These are phyloP conservation scores for Agrochola lychnidis DNA, from an alignment of 2,888 invertebrate genomes.

Conservation along the genomic window DNA sequence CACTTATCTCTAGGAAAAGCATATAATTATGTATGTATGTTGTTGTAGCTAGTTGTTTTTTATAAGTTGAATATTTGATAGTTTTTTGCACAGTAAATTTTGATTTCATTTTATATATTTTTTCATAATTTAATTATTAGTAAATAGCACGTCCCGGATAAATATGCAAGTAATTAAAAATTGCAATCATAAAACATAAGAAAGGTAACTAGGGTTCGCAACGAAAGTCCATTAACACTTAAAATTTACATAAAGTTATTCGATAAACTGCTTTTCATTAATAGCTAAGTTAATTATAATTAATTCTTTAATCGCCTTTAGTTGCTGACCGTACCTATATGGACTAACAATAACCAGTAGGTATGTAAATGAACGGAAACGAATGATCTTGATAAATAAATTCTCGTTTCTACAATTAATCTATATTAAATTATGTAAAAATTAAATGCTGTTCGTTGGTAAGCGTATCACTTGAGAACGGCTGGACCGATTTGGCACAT, in stretches of 20 bases:
- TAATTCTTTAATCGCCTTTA: neutral
- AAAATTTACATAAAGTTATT: neutral
- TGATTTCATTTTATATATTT: neutral
- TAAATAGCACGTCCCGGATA: neutral
- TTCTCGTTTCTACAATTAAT: neutral
- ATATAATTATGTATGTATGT: conserved; percentile 9
- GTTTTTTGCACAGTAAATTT: conserved; percentile 19
- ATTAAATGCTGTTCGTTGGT: no score
- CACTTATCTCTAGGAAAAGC: neutral
- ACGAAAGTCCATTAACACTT: neutral
- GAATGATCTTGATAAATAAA: neutral
- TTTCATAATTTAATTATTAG: neutral
- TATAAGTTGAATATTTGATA: neutral
- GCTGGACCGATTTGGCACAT: no score
- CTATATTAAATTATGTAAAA: no score
- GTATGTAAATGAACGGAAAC: neutral
- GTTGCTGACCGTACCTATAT: neutral
- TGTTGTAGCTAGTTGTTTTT: conserved; percentile 13
- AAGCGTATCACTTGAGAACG: no score
- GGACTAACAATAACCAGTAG: neutral
- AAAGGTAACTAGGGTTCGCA: neutral
- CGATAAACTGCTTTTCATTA: neutral
- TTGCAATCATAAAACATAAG: neutral
- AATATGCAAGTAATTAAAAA: neutral
- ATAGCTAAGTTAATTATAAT: neutral